These are phyloP conservation scores for Natator depressus DNA, from an alignment of 2,113 vertebrate species.

Conservation along the genomic window DNA sequence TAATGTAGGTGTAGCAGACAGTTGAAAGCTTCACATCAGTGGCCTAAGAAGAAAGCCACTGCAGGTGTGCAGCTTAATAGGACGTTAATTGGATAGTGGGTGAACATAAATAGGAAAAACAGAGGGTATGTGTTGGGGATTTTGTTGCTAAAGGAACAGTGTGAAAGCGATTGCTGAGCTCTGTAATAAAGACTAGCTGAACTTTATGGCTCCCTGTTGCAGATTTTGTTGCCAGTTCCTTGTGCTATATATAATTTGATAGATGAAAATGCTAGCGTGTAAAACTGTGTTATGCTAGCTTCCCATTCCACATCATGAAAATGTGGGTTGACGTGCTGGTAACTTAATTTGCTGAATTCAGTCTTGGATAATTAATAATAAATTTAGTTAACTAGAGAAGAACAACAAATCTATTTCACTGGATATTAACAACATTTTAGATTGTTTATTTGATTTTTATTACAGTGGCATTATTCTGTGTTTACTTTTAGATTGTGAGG, in stretches of 20 bases:
- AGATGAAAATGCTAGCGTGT: background rate
- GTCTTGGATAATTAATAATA: slow-evolving; percentile 21
- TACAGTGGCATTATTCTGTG: background rate
- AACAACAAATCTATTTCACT: background rate
- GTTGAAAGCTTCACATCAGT: background rate
- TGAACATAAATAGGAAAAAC: background rate
- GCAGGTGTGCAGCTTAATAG: background rate
- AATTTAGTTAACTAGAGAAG: background rate
- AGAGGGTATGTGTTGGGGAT: background rate
- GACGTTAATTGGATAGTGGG: background rate
- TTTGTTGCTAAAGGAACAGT: background rate
- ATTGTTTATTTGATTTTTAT: background rate
- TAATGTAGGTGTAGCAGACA: background rate
- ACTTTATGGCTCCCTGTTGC: background rate
- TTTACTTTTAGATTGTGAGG: background rate
- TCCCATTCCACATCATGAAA: background rate
- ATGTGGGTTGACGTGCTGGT: background rate
- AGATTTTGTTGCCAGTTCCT: background rate
- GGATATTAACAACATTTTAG: background rate
- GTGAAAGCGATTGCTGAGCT: background rate
- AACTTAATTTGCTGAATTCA: background rate
- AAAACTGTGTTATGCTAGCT: background rate
- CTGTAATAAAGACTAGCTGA: background rate
- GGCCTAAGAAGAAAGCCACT: background rate
- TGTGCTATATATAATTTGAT: background rate